Base-by-base conservation (phyloP, 1,140 invertebrate genomes). In the Drosophila santomea region DNA sequence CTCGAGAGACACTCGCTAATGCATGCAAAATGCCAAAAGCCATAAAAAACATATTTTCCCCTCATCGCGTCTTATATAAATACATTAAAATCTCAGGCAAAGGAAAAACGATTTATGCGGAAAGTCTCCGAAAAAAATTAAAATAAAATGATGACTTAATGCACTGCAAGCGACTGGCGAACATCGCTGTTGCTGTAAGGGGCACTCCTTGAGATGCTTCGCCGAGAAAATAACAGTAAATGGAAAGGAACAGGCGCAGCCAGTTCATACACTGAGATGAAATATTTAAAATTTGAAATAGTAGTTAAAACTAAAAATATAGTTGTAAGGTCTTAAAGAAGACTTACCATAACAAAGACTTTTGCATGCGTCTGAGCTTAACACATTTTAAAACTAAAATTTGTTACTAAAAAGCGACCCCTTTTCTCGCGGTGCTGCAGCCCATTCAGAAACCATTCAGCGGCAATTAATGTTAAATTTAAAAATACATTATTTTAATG, bases 401-500 rank as follows among this genome's bases (percentile, higher is more conserved):
- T 28, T 28, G 28, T 1, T 28, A 6, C 6, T 7, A 28, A 28
- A n/a, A n/a, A n/a, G n/a, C n/a, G n/a, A n/a, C 2, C 2, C 2
- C 0, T 11, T 62, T 55, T 23, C 1, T 8, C 14, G 11, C 38
- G 25, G 47, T 66, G 62, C 25, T 36, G 20, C 44, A 32, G 61
- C 60, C 72, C 79, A 76, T 79, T 72, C 74, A 75, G 62, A 68
- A 76, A 76, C 71, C 83, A 89, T 88, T 88, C 83, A 79, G 55
- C 80, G 76, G 73, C 83, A 88, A 88, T 88, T 88, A 88, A 88
- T 88, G 83, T 88, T 84, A 84, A 89, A 88, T 88, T 88, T 89
- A 88, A 89, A 88, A 88, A 89, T 89, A 88, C 83, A 88, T 88
- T 88, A 89, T 89, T 88, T 88, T 83, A 89, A 88, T 88, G 83